Evolutionary conservation across 2,113 vertebrate genomes (phyloP), one percentile per base, ranked within the genome.

Genomic region (Xiphias gladius): DNA sequence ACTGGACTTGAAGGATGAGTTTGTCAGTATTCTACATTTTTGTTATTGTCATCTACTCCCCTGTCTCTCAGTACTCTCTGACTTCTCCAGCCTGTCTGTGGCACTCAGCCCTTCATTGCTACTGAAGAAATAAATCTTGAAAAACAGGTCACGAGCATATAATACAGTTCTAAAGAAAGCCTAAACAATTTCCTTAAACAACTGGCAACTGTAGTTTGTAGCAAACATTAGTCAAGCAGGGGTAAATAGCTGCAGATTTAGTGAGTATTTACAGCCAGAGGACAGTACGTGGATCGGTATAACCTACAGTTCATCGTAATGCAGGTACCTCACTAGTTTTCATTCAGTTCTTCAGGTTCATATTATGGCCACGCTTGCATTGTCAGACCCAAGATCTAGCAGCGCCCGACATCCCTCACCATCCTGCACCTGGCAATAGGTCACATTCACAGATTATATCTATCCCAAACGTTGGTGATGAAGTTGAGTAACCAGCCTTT

Each of bases 401-500:
- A 16, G 54, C 4, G 5, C n/a, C n/a, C 26, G 20, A 10, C 70
- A 54, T 66, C 19, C 46, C 28, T 78, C 28, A 10, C 39, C 16
- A 4, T 59, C 70, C 71, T 76, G 73, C 81, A 32, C 19, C 37
- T 12, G 28, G 14, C 63, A 32, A 35, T n/a, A 79, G 82, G 80
- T 80, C 86, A 85, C 73, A 62, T 78, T 89, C 65, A 65, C 74
- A 73, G 74, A 83, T 80, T 76, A 71, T 76, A 35, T 82, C 57
- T 62, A 59, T 65, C 52, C 76, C 84, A 88, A 82, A 81, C 72
- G 69, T 66, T 74, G 41, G 68, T 78, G 77, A 83, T 85, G 71
- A 88, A 91, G 78, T 73, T 82, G 71, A 84, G 68, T 82, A 84
- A 83, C 74, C 86, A 58, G 64, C 63, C 73, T 84, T 52, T 85